Evolutionary conservation across 1,140 invertebrate genomes (phyloP), one percentile per base, ranked within the genome.

Genomic region (Caerostris extrusa): DNA sequence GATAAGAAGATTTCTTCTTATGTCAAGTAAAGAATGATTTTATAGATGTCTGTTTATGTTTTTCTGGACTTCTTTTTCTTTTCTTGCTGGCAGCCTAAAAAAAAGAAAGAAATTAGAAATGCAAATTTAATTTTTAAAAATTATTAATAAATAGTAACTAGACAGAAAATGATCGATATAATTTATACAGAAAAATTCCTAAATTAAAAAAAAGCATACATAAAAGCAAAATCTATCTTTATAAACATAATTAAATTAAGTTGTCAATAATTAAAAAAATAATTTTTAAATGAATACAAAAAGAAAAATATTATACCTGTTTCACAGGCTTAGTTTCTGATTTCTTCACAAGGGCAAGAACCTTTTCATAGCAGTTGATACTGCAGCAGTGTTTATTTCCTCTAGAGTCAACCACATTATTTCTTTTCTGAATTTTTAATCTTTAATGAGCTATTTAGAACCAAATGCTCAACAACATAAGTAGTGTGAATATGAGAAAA

Each of bases 351-450:
- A 83, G 12, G 64, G 67, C 67, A 55, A 89, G 56, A 0, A 93
- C 86, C 64, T 93, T 93, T 93, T 93, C 92, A 93, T 93, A 17
- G 92, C 92, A 81, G 92, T 93, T 3, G 92, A 93, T 64, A 93
- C 60, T 57, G 92, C 92, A 17, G 67, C 67, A 14, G 57, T 57
- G 17, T 93, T 82, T 6, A 93, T 19, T 55, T 93, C 85, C 14
- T 93, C 86, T 61, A 82, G 58, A 10, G 56, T 81, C 7, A 89
- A 19, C 92, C 92, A 93, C 10, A 53, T 88, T 7, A 17, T 17
- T 89, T 88, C 87, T 81, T 82, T 88, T 69, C 34, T 6, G 57
- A 14, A 89, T 10, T 17, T 12, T 64, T 89, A 7, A 56, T 57
- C 7, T 89, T 89, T 14, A 83, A 19, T 50, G 92, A 82, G 3